Evolutionary conservation across 2,888 invertebrate species (phyloP).

Genomic region (Candidula unifasciata): DNA sequence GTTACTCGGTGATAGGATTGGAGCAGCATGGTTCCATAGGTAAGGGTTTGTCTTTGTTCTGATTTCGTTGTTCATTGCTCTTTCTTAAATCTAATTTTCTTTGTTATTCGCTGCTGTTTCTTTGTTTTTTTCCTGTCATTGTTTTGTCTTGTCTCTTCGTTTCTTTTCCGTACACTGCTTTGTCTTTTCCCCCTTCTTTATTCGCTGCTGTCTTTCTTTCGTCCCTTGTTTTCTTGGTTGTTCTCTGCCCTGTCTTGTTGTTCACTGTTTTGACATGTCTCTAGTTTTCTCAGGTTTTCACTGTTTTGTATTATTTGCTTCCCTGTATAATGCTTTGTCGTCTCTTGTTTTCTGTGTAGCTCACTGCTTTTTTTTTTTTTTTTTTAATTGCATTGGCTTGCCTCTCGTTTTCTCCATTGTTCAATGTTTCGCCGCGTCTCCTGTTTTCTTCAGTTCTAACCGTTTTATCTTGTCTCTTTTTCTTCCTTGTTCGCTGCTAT

Average conservation of each 20-base stretch:
- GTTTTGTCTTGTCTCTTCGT: too few species aligned
- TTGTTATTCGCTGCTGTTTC: not conserved
- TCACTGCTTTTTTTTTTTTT: too few species aligned
- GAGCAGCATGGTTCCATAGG: slow-evolving; percentile 53
- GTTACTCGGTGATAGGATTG: slow-evolving; percentile 97
- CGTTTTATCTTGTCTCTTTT: too few species aligned
- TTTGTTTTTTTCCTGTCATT: not conserved
- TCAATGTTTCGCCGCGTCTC: too few species aligned
- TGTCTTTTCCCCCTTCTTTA: too few species aligned
- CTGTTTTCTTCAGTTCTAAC: too few species aligned
- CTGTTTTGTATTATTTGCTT: not conserved
- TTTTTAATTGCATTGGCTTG: too few species aligned
- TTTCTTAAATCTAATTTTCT: not conserved
- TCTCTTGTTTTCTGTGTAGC: too few species aligned
- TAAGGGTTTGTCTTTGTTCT: not conserved
- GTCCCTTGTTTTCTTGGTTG: not conserved
- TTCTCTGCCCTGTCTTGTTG: not conserved
- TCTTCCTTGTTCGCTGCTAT: too few species aligned
- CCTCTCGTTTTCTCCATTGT: too few species aligned
- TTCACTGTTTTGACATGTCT: not conserved
- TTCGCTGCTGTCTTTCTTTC: not conserved
- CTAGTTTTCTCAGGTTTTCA: not conserved
- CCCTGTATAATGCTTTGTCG: not conserved
- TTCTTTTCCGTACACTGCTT: not conserved
- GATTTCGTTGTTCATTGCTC: not conserved